Conservation (phyloP, 2,113 vertebrate genomes). For the Bubo scandiacus region DNA sequence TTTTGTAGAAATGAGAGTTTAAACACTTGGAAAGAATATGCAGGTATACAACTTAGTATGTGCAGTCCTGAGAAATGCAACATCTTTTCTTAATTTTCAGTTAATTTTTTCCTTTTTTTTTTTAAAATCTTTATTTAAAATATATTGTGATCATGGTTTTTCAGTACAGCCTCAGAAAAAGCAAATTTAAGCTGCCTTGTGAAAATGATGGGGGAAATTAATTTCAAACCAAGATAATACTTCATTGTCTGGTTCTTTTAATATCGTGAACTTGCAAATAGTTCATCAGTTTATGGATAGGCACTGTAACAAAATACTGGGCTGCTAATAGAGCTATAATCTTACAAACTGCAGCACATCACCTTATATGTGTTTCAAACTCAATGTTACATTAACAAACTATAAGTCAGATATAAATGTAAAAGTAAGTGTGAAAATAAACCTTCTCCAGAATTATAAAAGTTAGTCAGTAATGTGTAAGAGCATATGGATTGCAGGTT, state of each 20-base stretch:
- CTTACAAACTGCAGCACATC: neutral
- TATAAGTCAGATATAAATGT: neutral
- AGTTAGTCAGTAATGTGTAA: neutral
- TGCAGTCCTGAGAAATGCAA: neutral
- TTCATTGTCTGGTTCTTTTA: neutral
- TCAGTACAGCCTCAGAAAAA: neutral
- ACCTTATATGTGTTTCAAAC: neutral
- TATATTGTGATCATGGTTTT: neutral
- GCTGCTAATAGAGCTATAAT: neutral
- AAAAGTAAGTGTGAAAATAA: neutral
- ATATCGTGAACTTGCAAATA: neutral
- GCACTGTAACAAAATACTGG: neutral
- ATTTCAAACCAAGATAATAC: neutral
- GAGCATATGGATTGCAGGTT: neutral
- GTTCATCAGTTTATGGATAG: neutral
- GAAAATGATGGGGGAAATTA: neutral
- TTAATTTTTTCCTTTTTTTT: neutral
- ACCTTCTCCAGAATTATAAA: neutral
- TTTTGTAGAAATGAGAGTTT: neutral
- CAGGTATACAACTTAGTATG: rapidly evolving
- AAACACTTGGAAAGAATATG: neutral
- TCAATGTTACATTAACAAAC: neutral
- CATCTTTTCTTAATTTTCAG: rapidly evolving
- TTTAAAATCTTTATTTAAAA: neutral
- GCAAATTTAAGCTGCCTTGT: neutral